These are phyloP conservation scores for Hiodon alosoides DNA, from an alignment of 2,113 vertebrate genomes.

Conservation along the genomic window DNA sequence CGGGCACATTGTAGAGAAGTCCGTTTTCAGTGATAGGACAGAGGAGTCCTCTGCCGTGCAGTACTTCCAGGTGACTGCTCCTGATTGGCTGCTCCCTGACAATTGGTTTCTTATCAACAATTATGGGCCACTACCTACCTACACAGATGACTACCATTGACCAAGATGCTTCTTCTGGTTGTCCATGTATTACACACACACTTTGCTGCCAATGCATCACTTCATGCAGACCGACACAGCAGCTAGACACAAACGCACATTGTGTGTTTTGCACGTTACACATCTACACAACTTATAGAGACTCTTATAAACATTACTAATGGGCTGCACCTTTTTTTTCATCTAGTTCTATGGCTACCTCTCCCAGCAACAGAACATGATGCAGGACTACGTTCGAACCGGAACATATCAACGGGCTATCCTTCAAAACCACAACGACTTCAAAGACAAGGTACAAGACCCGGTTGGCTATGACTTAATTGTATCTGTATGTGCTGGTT, in stretches of 20 bases:
- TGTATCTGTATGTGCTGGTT: too few relatives aligned
- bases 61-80: conserved; percentile 87
- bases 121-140: too few relatives aligned
- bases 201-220: too few relatives aligned
- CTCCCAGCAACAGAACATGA: conserved; percentile 99
- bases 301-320: too few relatives aligned
- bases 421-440: conserved; percentile 92
- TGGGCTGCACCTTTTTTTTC: neutral
- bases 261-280: too few relatives aligned
- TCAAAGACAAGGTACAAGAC: conserved; percentile 84
- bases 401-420: conserved; percentile 94
- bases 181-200: too few relatives aligned
- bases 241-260: too few relatives aligned
- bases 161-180: too few relatives aligned
- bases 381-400: conserved; percentile 96
- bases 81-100: too few relatives aligned
- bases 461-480: neutral
- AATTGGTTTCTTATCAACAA: neutral
- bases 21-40: conserved; percentile 88
- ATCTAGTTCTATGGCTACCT: conserved; percentile 94
- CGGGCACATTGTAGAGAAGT: conserved; percentile 72
- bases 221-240: too few relatives aligned
- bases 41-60: conserved; percentile 95
- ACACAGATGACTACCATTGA: too few relatives aligned
- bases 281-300: too few relatives aligned